Evolutionary conservation across 2,888 invertebrate species (phyloP).

Genomic region (Exocentrus adspersus): DNA sequence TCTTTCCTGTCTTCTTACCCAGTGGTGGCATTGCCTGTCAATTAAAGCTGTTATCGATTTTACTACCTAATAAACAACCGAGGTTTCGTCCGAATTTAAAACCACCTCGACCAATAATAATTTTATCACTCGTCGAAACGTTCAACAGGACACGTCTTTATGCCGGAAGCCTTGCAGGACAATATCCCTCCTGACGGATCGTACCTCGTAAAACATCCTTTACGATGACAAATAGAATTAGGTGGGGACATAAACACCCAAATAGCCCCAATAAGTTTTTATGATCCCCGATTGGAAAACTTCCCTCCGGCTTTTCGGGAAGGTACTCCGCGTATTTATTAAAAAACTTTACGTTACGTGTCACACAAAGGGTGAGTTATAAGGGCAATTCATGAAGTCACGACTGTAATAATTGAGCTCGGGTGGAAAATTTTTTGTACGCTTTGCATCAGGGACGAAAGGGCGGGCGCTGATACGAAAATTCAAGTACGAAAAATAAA

Average conservation of each 20-base stretch:
- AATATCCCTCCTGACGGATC: background rate
- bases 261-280: background rate
- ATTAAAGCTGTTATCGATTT: too few relatives aligned
- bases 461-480: too few relatives aligned
- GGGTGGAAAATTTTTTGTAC: too few relatives aligned
- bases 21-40: too few relatives aligned
- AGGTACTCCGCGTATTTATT: constrained; percentile 5
- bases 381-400: background rate
- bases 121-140: too few relatives aligned
- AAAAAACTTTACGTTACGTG: constrained; percentile 1
- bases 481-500: too few relatives aligned
- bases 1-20: too few relatives aligned
- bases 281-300: background rate
- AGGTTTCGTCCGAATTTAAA: too few relatives aligned
- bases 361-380: background rate
- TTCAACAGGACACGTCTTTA: background rate
- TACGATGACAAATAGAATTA: background rate
- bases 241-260: background rate
- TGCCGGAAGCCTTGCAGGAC: background rate
- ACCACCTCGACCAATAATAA: too few relatives aligned
- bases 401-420: too few relatives aligned
- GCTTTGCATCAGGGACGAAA: too few relatives aligned
- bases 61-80: too few relatives aligned
- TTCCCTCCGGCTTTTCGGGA: background rate
- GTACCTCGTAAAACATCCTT: background rate